Conservation (phyloP, 2,797 vertebrate genomes). For the Philypnodon macrostomus region DNA sequence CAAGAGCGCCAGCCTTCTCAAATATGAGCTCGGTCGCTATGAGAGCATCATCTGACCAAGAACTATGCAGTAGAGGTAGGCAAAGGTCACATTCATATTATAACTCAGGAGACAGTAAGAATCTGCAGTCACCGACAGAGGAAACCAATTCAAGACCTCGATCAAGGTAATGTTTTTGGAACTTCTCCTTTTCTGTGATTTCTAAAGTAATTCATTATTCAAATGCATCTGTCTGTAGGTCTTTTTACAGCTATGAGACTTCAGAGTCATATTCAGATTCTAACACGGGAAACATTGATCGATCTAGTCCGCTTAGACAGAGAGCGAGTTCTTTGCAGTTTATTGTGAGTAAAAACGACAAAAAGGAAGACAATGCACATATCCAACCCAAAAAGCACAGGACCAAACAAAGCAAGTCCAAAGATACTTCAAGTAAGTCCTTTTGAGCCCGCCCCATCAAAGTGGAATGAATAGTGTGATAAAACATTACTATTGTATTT, state of each 20-base stretch:
- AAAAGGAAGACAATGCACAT: constrained; percentile 13
- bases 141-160: constrained; percentile 60
- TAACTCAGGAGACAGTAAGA: constrained; percentile 43
- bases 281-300: constrained; percentile 10
- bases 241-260: constrained; percentile 73
- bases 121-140: constrained; percentile 32
- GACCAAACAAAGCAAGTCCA: constrained; percentile 54
- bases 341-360: constrained; percentile 41
- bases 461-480: too few relatives aligned
- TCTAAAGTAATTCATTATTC: neutral
- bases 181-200: too few relatives aligned
- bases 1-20: constrained; percentile 45
- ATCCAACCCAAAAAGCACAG: constrained; percentile 48
- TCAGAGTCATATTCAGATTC: constrained; percentile 28
- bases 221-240: constrained; percentile 57
- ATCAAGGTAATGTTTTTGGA: constrained; percentile 67
- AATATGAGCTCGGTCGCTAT: constrained; percentile 40
- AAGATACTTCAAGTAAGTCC: constrained; percentile 61
- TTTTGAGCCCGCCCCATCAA: neutral
- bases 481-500: constrained; percentile 6
- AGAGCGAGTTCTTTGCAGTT: constrained; percentile 27
- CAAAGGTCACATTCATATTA: constrained; percentile 66
- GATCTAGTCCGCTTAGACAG: constrained; percentile 30
- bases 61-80: constrained; percentile 39
- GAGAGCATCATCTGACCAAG: constrained; percentile 26